These are phyloP conservation scores for Parochlus steinenii DNA, from an alignment of 2,888 invertebrate species.

Conservation along the genomic window DNA sequence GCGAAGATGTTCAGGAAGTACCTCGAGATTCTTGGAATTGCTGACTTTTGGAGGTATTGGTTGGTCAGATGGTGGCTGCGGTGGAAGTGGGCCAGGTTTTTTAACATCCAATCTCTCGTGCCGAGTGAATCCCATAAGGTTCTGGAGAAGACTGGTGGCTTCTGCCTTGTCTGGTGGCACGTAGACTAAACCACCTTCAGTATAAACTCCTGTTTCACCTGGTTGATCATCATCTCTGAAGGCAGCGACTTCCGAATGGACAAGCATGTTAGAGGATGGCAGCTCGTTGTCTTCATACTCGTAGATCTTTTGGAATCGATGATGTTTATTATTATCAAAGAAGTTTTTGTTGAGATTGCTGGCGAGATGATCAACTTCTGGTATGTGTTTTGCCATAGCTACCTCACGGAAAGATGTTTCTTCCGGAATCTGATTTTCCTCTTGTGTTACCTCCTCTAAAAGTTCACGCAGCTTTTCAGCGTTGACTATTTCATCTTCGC, in stretches of 20 bases:
- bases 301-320: conserved; percentile 3
- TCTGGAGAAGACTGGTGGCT: conserved; percentile 40
- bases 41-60: conserved; percentile 14
- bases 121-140: conserved; percentile 66
- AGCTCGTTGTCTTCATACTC: conserved; percentile 8
- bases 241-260: conserved; percentile 30
- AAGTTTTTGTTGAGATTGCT: conserved; percentile 1
- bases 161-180: conserved; percentile 29
- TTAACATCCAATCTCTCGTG: conserved; percentile 84
- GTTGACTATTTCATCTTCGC: conserved; percentile 12
- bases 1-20: conserved; percentile 23
- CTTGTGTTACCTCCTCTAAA: conserved; percentile 15
- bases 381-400: conserved; percentile 13
- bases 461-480: conserved; percentile 14
- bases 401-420: conserved; percentile 15
- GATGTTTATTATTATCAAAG: conserved; percentile 3
- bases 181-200: conserved; percentile 43
- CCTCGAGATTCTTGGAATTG: conserved; percentile 4
- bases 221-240: conserved; percentile 26
- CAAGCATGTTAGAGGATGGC: conserved; percentile 31
- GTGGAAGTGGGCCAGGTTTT: conserved; percentile 74
- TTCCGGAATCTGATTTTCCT: too few species aligned
- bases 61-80: conserved; percentile 21
- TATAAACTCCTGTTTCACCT: conserved; percentile 33
- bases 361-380: conserved; percentile 4